A percentile compares a stretch with the other conserved stretches of the same genome.
Evolutionary conservation across 1,140 invertebrate species (phyloP).

Genomic region (Ceratoteleas bidentatus): DNA sequence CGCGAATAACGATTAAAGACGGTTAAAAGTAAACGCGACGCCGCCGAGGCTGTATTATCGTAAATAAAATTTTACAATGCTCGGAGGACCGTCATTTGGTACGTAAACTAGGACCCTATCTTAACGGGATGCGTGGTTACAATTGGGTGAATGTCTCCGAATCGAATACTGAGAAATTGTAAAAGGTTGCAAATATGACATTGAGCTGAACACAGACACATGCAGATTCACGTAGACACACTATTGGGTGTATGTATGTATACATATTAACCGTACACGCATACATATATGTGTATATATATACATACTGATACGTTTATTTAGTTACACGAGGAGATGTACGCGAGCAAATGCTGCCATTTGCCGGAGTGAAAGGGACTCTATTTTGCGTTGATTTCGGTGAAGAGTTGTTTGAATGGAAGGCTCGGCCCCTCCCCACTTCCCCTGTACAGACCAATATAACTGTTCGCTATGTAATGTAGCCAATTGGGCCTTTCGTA

Average conservation of each 20-base stretch:
- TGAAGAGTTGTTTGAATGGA: conserved; percentile 70
- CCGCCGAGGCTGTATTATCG: conserved; percentile 67
- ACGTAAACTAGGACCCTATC: conserved; percentile 42
- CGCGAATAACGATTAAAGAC: conserved; percentile 44
- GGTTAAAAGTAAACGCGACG: conserved; percentile 50
- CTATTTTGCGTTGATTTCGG: conserved; percentile 74
- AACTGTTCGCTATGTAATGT: conserved; percentile 69
- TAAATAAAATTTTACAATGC: conserved; percentile 65
- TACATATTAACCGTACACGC: too few species aligned
- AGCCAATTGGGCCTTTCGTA: conserved; percentile 67
- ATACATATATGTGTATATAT: neutral
- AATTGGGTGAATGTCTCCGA: conserved; percentile 66
- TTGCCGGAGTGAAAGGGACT: conserved; percentile 71
- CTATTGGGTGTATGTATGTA: too few species aligned
- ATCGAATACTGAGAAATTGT: too few species aligned
- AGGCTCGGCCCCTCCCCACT: conserved; percentile 50
- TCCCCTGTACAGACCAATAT: conserved; percentile 76
- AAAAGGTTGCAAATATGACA: neutral
- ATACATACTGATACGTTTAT: conserved; percentile 19
- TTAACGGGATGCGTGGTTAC: conserved; percentile 57
- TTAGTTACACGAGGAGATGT: neutral
- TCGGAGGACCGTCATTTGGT: conserved; percentile 62
- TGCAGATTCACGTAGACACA: conserved; percentile 1
- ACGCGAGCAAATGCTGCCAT: conserved; percentile 66
- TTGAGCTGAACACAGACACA: conserved; percentile 6